Evolutionary conservation across 2,888 invertebrate genomes (phyloP), one percentile per base, ranked within the genome.

Genomic region (Sclerodermus sp.): DNA sequence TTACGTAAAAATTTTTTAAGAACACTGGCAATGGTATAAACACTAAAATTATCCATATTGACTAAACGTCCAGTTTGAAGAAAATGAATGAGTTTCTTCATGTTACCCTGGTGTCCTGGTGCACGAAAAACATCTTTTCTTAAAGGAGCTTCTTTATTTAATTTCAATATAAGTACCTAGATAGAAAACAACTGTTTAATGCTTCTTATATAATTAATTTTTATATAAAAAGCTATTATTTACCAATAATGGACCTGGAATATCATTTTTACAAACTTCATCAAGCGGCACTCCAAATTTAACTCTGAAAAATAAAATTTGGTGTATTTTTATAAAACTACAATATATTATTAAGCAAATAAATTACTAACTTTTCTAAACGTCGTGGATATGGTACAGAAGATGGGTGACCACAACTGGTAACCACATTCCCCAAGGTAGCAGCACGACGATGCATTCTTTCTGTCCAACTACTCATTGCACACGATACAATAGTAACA

Each of bases 11-110:
- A 98, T 81, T 96, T 97, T 83, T 98, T 98, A 57, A 98, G 84
- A 53, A 98, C 97, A 79, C 96, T 96, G 51, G 98, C 97, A 71
- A 98, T 95, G 18, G 98, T 98, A 80, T 97, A 96, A 56, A 97
- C 95, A 57, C 93, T 94, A 79, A 93, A 96, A 79, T 95, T 94
- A 77, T 93, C 93, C 73, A 94, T 92, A 80, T 94, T 94, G 51
- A 94, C 92, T 62, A 94, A 82, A 45, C 93, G 85, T 36, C 94
- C 94, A 53, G 91, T 89, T 79, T 93, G 93, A 61, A 94, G 83
- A 77, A 94, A 94, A 74, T 93, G 93, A 67, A 92, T 91, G 34
- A 94, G 83, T 77, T 93, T 93, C 78, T 94, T 94, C 92, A 93
- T 93, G 60, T 92, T 92, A 15, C 91, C 93, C 80, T 95, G 94